Evolutionary conservation across 2,888 invertebrate genomes (phyloP), one percentile per base, ranked within the genome.

Genomic region (Macropis europaea): DNA sequence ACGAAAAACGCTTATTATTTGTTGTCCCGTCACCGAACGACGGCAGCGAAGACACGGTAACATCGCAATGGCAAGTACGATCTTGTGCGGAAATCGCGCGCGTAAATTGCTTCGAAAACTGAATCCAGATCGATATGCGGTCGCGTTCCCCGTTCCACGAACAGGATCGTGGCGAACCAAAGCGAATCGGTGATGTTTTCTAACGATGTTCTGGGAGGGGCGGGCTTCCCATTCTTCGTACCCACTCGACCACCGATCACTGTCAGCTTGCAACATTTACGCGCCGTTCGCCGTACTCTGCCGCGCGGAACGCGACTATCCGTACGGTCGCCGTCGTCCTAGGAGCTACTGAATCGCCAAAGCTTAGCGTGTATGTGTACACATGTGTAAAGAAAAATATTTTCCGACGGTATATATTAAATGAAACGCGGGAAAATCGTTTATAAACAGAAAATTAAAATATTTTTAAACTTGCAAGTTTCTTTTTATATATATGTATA

Each of bases 391-490:
- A 62, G 36, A 48, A 45, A n/a, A 48, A 30, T 64, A 60, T 45
- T 56, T 56, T 70, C 45, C 30, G 28, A 42, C 26, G 9, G 19
- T 24, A 28, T 63, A 32, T 52, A 52, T 45, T 56, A 45, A 45
- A 4, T 6, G 34, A 22, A 6, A 50, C 47, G 38, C 32, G 40
- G 15, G 11, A 22, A 59, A 64, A 74, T 59, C 30, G 62, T 81
- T 75, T 81, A 81, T 76, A 24, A 62, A 59, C 42, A 77, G 42
- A 30, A 22, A 56, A 32, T 63, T 53, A 43, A 50, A 45, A 72
- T 77, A 54, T 72, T 74, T 72, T 54, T 50, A 73, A 76, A 86
- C 79, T 83, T 86, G 84, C 84, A 86, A 86, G 82, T 77, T 82
- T 79, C 79, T 77, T 77, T 82, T 81, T 76, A 6, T 52, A 50